Evolutionary conservation across 2,113 vertebrate species (phyloP).

Genomic region (Syrmaticus mikado): DNA sequence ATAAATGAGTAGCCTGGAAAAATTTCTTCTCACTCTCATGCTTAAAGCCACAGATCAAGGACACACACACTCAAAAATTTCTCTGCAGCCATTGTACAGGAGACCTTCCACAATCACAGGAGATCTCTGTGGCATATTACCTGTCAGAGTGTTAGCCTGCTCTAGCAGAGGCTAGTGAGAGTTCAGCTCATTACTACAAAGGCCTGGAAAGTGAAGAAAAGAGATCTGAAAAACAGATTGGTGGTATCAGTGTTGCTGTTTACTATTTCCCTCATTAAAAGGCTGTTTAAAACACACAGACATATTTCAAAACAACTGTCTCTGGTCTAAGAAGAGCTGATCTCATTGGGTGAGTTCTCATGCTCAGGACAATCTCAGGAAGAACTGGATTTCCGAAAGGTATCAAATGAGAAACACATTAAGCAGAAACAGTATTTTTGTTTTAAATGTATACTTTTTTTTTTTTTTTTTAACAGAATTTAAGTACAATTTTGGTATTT

Average conservation of each 20-base stretch:
- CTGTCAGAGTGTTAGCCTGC: not conserved
- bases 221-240: not conserved
- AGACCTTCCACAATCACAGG: not conserved
- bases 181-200: not conserved
- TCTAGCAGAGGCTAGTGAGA: not conserved
- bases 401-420: not conserved
- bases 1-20: slow-evolving; percentile 71
- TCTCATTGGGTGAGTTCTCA: not conserved
- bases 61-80: not conserved
- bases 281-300: fast-evolving
- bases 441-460: fast-evolving
- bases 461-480: not conserved
- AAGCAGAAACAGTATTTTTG: fast-evolving
- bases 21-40: slow-evolving; percentile 45
- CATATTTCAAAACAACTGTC: fast-evolving
- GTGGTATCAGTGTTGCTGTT: not conserved
- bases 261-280: not conserved
- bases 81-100: not conserved
- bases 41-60: slow-evolving; percentile 64
- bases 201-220: not conserved
- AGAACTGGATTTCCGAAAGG: not conserved
- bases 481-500: fast-evolving
- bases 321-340: not conserved
- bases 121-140: not conserved
- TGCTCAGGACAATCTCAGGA: not conserved